Conservation (phyloP, 2,888 invertebrate species). For the Apodemia mormo region DNA sequence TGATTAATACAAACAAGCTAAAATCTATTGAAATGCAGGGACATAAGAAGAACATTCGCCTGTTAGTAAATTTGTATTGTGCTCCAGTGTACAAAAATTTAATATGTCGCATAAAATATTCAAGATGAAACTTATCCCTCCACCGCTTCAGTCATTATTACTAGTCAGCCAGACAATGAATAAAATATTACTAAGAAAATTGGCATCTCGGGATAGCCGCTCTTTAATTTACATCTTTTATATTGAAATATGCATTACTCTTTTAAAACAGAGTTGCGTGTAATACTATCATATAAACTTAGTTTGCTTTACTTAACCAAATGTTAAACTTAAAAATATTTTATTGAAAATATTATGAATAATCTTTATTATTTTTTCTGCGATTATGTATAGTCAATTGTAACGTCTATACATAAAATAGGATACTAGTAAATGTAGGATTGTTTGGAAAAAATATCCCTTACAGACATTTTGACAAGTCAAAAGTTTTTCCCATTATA, state of each 20-base stretch:
- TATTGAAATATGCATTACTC: slow-evolving; percentile 14
- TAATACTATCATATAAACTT: too few relatives aligned
- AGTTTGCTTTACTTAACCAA: too few relatives aligned
- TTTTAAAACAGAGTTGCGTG: neutral
- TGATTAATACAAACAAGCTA: neutral
- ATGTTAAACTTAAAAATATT: too few relatives aligned
- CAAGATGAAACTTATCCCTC: slow-evolving; percentile 38
- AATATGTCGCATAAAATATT: slow-evolving; percentile 38
- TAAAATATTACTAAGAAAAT: slow-evolving; percentile 42
- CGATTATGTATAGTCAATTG: too few relatives aligned
- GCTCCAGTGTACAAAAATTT: slow-evolving; percentile 32
- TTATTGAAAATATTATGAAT: too few relatives aligned
- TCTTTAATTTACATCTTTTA: slow-evolving; percentile 40
- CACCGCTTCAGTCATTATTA: slow-evolving; percentile 39
- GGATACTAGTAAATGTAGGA: too few relatives aligned
- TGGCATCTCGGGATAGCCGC: slow-evolving; percentile 40
- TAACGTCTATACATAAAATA: too few relatives aligned
- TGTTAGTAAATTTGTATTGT: slow-evolving; percentile 4
- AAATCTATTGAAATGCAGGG: neutral
- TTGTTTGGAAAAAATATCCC: too few relatives aligned
- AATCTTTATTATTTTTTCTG: too few relatives aligned
- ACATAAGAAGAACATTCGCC: neutral
- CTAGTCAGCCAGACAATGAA: slow-evolving; percentile 42
- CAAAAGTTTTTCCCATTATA: too few relatives aligned
- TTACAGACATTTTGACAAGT: too few relatives aligned